Percentiles rank a stretch among this genome's conserved stretches.
Evolutionary conservation across 2,888 invertebrate species (phyloP).

Genomic region (Spodoptera littoralis): DNA sequence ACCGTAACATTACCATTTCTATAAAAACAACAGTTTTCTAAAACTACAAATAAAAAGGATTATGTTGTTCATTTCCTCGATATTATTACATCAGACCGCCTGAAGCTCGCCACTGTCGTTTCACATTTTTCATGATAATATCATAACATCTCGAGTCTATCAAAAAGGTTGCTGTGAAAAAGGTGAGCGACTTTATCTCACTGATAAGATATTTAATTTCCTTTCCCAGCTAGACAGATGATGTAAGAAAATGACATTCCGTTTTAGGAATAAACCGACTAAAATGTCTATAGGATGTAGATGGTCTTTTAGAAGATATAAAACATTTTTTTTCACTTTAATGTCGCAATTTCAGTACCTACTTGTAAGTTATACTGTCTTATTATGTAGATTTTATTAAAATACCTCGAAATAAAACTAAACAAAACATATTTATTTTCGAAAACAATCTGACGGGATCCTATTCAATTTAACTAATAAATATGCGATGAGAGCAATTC

Average conservation of each 20-base stretch:
- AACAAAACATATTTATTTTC: background rate
- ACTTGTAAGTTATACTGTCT: too few species aligned
- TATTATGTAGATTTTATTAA: too few species aligned
- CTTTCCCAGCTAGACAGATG: slow-evolving; percentile 74
- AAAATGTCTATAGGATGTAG: slow-evolving; percentile 14
- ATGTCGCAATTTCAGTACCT: too few species aligned
- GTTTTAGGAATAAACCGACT: slow-evolving; percentile 43
- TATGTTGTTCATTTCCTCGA: background rate
- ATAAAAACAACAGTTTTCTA: background rate
- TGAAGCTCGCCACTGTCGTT: slow-evolving; percentile 3
- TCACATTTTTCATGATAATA: slow-evolving; percentile 39
- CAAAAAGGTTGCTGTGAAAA: slow-evolving; percentile 63
- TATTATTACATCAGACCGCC: slow-evolving; percentile 7
- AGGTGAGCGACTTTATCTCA: slow-evolving; percentile 74
- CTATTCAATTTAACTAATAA: slow-evolving; percentile 15
- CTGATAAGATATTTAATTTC: slow-evolving; percentile 83
- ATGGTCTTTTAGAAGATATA: too few species aligned
- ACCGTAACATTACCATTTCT: too few species aligned
- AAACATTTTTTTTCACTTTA: too few species aligned
- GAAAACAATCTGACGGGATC: background rate
- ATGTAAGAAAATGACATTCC: slow-evolving; percentile 70
- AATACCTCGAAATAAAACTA: too few species aligned
- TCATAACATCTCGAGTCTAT: slow-evolving; percentile 50
- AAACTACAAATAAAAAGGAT: background rate
- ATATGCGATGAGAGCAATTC: slow-evolving; percentile 26